These are phyloP conservation scores for Brenthis hecate DNA, from an alignment of 2,888 invertebrate genomes.

Conservation along the genomic window DNA sequence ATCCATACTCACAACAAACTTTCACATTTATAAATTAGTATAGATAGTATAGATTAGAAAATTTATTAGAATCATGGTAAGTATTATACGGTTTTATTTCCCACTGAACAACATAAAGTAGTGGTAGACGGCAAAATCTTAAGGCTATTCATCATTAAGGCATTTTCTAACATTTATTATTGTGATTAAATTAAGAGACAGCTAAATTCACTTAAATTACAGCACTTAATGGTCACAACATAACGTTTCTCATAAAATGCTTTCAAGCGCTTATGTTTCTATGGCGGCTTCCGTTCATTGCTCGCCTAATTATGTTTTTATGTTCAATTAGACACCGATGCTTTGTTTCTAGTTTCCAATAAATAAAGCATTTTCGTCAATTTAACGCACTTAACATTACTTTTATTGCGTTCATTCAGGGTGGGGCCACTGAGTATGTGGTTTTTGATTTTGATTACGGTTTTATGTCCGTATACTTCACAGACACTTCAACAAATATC, in stretches of 20 bases:
- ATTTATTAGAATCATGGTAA: no score
- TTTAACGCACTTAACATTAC: conserved; percentile 53
- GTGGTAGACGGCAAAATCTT: no score
- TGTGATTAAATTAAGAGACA: conserved; percentile 1
- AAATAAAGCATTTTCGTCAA: conserved; percentile 54
- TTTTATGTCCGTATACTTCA: no score
- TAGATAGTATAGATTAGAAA: no score
- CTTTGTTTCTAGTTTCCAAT: conserved; percentile 54
- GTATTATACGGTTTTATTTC: no score
- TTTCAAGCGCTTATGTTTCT: conserved; percentile 42
- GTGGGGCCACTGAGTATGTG: conserved; percentile 48
- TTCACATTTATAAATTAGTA: no score
- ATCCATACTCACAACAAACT: no score
- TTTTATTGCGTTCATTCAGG: conserved; percentile 52
- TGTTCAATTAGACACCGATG: conserved; percentile 54
- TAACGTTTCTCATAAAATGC: conserved; percentile 32
- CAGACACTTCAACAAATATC: no score
- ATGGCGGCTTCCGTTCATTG: conserved; percentile 55
- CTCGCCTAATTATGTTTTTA: conserved; percentile 55
- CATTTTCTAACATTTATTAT: not conserved
- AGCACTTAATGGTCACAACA: conserved; percentile 23
- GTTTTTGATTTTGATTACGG: not conserved
- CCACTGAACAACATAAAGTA: no score
- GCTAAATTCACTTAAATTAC: conserved; percentile 16
- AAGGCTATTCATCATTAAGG: no score